Percentiles rank a stretch among this genome's conserved stretches.
phyloP scores from a whole-genome alignment of 2,113 vertebrate species.

The Bos indicus region DNA sequence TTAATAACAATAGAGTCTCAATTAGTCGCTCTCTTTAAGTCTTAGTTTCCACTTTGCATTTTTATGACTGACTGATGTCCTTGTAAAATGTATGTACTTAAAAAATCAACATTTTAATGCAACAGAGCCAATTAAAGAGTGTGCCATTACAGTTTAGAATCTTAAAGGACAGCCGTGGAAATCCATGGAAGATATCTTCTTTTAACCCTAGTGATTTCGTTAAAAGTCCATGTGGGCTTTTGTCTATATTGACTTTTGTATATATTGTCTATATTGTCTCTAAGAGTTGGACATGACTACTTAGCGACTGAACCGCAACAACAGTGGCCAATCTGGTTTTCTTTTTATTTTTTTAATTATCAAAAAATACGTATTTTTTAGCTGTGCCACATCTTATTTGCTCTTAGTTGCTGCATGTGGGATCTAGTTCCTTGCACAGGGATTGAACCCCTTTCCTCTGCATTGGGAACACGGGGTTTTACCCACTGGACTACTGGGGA shows the following conservation, averaged over 20 bases:
- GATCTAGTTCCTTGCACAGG: accelerated
- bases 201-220: background rate
- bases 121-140: background rate
- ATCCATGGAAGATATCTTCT: background rate
- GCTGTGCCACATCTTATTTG: background rate
- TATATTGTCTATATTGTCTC: background rate
- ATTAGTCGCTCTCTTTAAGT: background rate
- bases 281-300: background rate
- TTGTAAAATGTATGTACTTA: background rate
- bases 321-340: too few species aligned
- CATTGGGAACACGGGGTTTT: background rate
- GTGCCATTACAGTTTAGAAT: background rate
- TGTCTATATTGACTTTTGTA: background rate
- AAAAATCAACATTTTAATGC: background rate
- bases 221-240: background rate
- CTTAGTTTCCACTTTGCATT: background rate
- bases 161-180: background rate
- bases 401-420: background rate
- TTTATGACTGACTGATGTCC: background rate
- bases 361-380: background rate
- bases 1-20: background rate
- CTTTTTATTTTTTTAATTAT: background rate
- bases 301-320: background rate
- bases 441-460: background rate
- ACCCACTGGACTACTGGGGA: background rate